Base-by-base conservation (phyloP, 2,888 invertebrate genomes). In the Scaptodrosophila latifasciaeformis region DNA sequence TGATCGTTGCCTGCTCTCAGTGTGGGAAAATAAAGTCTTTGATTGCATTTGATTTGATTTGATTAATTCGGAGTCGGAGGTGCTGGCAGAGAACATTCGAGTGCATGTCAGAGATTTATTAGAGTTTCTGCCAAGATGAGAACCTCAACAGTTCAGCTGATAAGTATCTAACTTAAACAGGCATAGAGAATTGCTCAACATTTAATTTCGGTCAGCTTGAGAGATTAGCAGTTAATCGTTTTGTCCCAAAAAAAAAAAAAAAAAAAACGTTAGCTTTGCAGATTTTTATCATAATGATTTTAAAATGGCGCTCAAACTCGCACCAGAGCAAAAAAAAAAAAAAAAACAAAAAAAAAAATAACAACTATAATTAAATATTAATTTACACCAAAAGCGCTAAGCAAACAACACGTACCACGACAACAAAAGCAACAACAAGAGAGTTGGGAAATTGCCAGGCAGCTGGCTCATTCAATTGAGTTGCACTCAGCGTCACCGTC, bases 341-440 rank as follows among this genome's bases (percentile, higher is more conserved):
- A n/a, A n/a, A n/a, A n/a, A n/a, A n/a, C n/a, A n/a, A n/a, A n/a
- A n/a, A n/a, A n/a, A n/a, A 57, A 76, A 46, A 35, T 15, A 37
- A 79, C 61, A 60, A 59, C 63, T 68, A 79, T 83, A 83, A 81
- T 81, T 81, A 81, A 81, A 81, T 81, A 81, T 70, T 83, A 82
- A 82, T 81, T 81, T 83, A 81, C 80, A 80, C 81, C 65, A 62
- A 60, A 50, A 59, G 76, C 65, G 76, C 68, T 76, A 81, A 75
- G 65, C 81, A 75, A 75, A 81, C 81, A 75, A 54, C 81, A 81
- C 79, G 81, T 75, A 61, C 57, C 40, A 52, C 47, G 54, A 50
- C 60, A 65, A 58, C 53, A 64, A 21, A 31, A 61, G 35, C 40
- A 51, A 31, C 19, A 55, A 44, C 47, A 60, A 44, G 39, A 44